Evolutionary conservation across 2,888 invertebrate species (phyloP), one percentile per base, ranked within the genome.

Genomic region (Hermaeophaga mercurialis): DNA sequence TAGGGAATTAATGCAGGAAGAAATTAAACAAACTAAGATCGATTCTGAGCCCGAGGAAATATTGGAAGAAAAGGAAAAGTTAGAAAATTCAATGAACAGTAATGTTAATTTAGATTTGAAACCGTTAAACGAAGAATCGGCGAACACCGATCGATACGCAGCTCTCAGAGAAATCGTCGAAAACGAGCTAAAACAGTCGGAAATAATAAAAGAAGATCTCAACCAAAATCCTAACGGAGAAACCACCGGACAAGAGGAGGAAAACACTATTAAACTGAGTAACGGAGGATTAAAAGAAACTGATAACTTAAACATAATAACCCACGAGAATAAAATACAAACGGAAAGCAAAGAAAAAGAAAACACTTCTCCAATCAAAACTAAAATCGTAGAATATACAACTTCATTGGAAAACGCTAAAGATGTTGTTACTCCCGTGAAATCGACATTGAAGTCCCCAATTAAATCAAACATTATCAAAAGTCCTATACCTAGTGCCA

Each of bases 1-100:
- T 70, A 82, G 94, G 59, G 94, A 94, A 79, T 71, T 86, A 34
- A 84, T 91, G 65, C 88, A 91, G 65, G 87, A 91, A 68, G 90
- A 89, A 73, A 87, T 87, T 65, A 75, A 86, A 19, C 85, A 85
- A 72, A 80, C 79, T 15, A 72, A 72, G 49, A 71, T 75, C 45
- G 75, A 75, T 56, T 69, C 71, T 1, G 76, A 76, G 60, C 74
- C 75, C 1, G 72, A 72, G 53, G 72, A 75, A 61, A 62, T 72
- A 15, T 62, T 64, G 19, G 60, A 73, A 58, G 69, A 70, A 49
- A 63, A 69, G 41, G 63, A 61, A 50, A 61, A 64, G 57, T 18
- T 45, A 26, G 65, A 59, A 43, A 57, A 57, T 38, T 22, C 53
- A 9, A 44, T 45, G 34, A 60, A 63, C 14, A 62, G 54, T 48